phyloP scores from a whole-genome alignment of 2,888 invertebrate species.

The Sinodicranocentrus sp. region DNA sequence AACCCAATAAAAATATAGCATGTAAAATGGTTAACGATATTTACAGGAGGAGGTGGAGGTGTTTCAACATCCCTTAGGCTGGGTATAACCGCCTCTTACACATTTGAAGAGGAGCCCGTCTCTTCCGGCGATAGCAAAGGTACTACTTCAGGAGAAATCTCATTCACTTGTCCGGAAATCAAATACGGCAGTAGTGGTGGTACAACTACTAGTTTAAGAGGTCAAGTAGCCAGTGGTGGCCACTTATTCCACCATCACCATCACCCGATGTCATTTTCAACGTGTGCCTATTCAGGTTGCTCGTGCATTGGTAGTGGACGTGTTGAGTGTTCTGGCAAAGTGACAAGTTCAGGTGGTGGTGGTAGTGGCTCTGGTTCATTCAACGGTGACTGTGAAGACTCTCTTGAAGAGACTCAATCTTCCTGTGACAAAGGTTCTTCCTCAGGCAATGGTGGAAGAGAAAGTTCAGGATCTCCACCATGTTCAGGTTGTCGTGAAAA shows the following conservation, averaged over 20 bases:
- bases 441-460: conserved; percentile 45
- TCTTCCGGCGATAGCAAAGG: conserved; percentile 38
- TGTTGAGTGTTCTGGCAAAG: conserved; percentile 43
- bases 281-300: conserved; percentile 65
- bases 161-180: conserved; percentile 61
- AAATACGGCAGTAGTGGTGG: conserved; percentile 50
- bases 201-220: conserved; percentile 51
- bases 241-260: conserved; percentile 60
- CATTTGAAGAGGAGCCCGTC: conserved; percentile 72
- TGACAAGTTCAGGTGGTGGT: conserved; percentile 23
- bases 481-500: conserved; percentile 57
- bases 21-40: neutral
- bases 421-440: conserved; percentile 53
- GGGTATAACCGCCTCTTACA: conserved; percentile 75
- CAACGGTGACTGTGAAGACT: conserved; percentile 64
- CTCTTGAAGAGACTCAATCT: conserved; percentile 49
- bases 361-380: conserved; percentile 58
- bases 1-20: neutral
- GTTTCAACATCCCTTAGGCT: conserved; percentile 70
- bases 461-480: conserved; percentile 44
- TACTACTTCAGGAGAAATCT: conserved; percentile 54
- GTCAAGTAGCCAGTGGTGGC: conserved; percentile 53
- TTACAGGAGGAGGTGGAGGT: conserved; percentile 53
- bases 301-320: conserved; percentile 53
- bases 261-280: conserved; percentile 60